These are phyloP conservation scores for Brenthis ino DNA, from an alignment of 2,888 invertebrate genomes.

Conservation along the genomic window DNA sequence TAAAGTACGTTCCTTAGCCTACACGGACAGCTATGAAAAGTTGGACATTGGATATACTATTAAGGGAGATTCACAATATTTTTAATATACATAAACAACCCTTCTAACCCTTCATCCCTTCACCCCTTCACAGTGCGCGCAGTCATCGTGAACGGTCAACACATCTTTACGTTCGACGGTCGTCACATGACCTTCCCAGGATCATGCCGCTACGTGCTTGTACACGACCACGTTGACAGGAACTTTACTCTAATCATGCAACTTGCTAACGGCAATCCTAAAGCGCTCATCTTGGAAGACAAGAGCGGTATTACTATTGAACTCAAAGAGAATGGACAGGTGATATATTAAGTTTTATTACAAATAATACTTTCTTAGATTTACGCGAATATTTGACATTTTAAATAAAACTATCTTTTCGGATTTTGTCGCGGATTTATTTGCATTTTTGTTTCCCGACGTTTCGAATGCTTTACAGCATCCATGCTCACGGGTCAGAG, in stretches of 20 bases:
- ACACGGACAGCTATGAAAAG: too few relatives aligned
- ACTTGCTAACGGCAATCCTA: conserved; percentile 86
- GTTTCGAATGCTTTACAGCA: too few relatives aligned
- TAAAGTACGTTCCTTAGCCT: too few relatives aligned
- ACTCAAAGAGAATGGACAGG: conserved; percentile 84
- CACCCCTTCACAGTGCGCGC: conserved; percentile 81
- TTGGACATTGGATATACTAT: too few relatives aligned
- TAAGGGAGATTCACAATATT: neutral
- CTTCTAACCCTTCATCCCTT: neutral
- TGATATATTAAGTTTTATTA: neutral
- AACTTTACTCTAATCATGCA: conserved; percentile 92
- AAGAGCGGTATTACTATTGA: conserved; percentile 85
- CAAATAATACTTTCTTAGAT: too few relatives aligned
- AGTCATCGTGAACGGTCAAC: conserved; percentile 89
- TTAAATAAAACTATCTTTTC: too few relatives aligned
- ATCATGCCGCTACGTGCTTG: conserved; percentile 91
- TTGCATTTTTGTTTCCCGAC: too few relatives aligned
- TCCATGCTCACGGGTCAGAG: too few relatives aligned
- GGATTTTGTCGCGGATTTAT: too few relatives aligned
- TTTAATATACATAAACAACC: neutral
- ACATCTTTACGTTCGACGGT: conserved; percentile 94
- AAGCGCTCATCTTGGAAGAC: conserved; percentile 86
- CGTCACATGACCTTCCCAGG: conserved; percentile 91
- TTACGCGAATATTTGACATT: too few relatives aligned
- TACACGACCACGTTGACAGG: conserved; percentile 91